phyloP scores from a whole-genome alignment of 2,797 vertebrate species.

The Chelonia mydas region DNA sequence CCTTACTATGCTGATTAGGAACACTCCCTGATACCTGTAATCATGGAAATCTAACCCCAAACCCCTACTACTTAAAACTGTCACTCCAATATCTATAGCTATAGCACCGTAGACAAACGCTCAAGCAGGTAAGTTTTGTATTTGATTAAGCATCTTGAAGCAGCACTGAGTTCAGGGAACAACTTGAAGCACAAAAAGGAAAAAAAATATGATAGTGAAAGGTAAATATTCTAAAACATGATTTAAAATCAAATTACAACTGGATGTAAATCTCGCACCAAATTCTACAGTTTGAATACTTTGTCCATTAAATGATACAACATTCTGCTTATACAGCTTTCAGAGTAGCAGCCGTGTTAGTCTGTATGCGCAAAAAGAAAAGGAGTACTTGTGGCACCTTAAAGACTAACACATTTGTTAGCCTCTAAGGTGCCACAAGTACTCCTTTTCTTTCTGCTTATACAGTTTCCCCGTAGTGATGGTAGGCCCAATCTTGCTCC shows the following conservation, averaged over 20 bases:
- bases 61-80: not conserved
- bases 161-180: not conserved
- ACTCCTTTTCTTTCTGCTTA: no score
- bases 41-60: not conserved
- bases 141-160: constrained; percentile 59
- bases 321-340: not conserved
- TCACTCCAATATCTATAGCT: not conserved
- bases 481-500: not conserved
- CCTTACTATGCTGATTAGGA: not conserved
- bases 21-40: constrained; percentile 51
- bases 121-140: constrained; percentile 42
- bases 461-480: not conserved
- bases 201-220: constrained; percentile 40
- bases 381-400: no score
- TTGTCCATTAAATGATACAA: not conserved
- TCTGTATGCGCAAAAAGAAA: no score
- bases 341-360: no score
- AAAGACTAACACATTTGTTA: no score
- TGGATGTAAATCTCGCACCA: not conserved
- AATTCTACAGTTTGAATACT: not conserved
- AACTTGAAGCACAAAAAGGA: constrained; percentile 40
- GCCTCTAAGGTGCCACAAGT: no score
- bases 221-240: constrained; percentile 43
- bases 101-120: constrained; percentile 15
- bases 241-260: constrained; percentile 64